phyloP scores from a whole-genome alignment of 2,797 vertebrate species.

The Rachycentron canadum region DNA sequence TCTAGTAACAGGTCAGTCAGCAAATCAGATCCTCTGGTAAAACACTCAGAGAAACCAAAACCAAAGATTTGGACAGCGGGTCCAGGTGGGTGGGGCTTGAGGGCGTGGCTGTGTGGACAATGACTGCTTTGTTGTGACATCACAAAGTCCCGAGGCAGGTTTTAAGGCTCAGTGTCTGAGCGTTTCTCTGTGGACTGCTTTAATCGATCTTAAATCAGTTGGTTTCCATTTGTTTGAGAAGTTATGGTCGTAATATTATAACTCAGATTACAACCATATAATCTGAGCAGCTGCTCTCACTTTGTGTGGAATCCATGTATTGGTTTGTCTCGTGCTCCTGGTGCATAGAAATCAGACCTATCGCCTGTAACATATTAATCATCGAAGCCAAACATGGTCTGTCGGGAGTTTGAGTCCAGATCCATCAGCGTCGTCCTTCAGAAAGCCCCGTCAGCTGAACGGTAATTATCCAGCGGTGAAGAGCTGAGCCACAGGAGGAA shows the following conservation, averaged over 20 bases:
- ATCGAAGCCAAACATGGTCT: constrained; percentile 16
- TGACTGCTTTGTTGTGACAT: no score
- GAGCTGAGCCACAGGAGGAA: constrained; percentile 60
- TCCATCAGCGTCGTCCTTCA: constrained; percentile 55
- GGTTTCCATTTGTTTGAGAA: neutral
- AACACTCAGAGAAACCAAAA: no score
- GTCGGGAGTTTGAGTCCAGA: constrained; percentile 48
- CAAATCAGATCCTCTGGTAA: no score
- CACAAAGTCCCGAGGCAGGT: no score
- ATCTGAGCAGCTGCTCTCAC: neutral
- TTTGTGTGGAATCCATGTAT: neutral
- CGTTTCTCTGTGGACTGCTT: no score
- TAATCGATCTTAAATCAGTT: no score
- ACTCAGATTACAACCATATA: neutral
- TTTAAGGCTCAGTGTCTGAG: no score
- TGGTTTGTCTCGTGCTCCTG: constrained; percentile 17
- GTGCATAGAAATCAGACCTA: constrained; percentile 5
- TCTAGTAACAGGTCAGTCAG: no score
- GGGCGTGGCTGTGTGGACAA: no score
- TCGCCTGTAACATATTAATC: constrained; percentile 45
- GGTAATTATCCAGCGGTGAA: constrained; percentile 66
- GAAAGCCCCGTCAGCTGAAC: constrained; percentile 60
- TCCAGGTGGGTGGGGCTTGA: no score
- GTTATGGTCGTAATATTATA: neutral
- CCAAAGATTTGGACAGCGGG: no score